Conservation (phyloP, 1,140 invertebrate species). For the Solen grandis region DNA sequence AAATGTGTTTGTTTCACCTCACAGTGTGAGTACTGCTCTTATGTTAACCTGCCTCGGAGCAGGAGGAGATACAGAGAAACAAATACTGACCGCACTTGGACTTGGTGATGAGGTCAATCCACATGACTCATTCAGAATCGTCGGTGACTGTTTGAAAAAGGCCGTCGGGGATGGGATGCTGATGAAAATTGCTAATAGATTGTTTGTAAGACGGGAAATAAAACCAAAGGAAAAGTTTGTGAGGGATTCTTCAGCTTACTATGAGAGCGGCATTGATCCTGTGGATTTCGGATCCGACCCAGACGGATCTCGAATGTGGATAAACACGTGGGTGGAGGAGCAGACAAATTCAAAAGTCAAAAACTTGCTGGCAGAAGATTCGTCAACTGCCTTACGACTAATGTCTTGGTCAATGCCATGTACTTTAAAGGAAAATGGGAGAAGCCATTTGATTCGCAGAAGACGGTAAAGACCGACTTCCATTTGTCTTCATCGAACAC, state of each 20-base stretch:
- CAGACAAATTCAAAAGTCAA: conserved; percentile 86
- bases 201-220: conserved; percentile 82
- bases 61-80: conserved; percentile 85
- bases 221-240: conserved; percentile 1
- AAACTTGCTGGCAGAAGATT: conserved; percentile 82
- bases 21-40: conserved; percentile 85
- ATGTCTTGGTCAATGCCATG: conserved; percentile 88
- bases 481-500: conserved; percentile 16
- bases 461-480: conserved; percentile 80
- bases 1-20: conserved; percentile 86
- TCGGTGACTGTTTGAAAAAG: conserved; percentile 17
- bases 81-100: conserved; percentile 80
- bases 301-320: conserved; percentile 76
- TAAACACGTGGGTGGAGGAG: conserved; percentile 86
- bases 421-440: conserved; percentile 91
- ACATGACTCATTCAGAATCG: conserved; percentile 41
- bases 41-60: conserved; percentile 86
- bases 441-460: conserved; percentile 83
- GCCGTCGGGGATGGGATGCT: conserved; percentile 83
- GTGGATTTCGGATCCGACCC: conserved; percentile 40
- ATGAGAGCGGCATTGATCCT: conserved; percentile 19
- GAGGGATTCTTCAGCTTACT: not conserved
- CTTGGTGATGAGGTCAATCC: conserved; percentile 17
- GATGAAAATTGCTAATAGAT: conserved; percentile 88
- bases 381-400: conserved; percentile 82